These are phyloP conservation scores for Nothocercus julius DNA, from an alignment of 2,113 vertebrate species.

Conservation along the genomic window DNA sequence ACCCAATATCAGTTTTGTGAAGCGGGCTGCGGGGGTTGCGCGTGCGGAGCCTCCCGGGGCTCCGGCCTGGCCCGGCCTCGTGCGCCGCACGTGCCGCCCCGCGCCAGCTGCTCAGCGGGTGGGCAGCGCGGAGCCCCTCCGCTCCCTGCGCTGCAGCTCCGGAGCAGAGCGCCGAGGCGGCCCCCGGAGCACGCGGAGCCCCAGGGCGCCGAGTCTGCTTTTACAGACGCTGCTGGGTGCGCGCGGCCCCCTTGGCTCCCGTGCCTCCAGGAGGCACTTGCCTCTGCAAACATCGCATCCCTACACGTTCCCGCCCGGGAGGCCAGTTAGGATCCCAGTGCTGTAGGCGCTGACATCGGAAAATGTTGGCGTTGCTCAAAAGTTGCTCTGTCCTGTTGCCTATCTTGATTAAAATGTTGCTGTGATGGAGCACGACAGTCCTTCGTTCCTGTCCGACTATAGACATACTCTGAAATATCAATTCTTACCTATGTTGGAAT, in stretches of 20 bases:
- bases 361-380: background rate
- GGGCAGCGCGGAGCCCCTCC: background rate
- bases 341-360: background rate
- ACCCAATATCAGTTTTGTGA: too few relatives aligned
- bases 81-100: background rate
- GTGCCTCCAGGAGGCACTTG: background rate
- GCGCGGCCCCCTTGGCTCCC: background rate
- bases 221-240: background rate
- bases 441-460: slow-evolving; percentile 17
- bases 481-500: slow-evolving; percentile 70
- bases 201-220: background rate
- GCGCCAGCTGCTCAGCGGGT: background rate
- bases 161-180: fast-evolving
- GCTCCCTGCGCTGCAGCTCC: background rate
- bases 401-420: slow-evolving; percentile 3
- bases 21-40: too few relatives aligned
- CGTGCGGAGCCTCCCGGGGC: background rate
- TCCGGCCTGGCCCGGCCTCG: background rate
- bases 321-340: background rate
- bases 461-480: slow-evolving; percentile 60
- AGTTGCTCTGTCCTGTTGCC: background rate
- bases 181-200: fast-evolving
- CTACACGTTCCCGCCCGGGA: background rate
- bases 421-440: slow-evolving; percentile 33
- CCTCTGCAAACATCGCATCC: background rate